Conservation (phyloP, 2,888 invertebrate species). For the Drosophila multiciliata region DNA sequence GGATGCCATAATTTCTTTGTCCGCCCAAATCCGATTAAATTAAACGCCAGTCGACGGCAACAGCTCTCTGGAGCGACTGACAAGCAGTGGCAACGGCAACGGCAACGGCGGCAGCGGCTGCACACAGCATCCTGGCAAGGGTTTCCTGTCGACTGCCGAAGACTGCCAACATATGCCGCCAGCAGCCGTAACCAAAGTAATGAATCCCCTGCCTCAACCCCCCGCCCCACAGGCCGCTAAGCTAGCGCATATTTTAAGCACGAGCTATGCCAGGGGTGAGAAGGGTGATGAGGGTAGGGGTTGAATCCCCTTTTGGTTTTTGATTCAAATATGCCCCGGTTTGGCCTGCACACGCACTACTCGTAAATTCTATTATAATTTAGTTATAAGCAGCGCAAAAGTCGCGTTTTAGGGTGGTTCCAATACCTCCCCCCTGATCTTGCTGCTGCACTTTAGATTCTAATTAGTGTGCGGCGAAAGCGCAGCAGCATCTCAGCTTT, state of each 20-base stretch:
- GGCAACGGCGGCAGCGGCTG: constrained; percentile 54
- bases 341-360: constrained; percentile 49
- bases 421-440: constrained; percentile 39
- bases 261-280: constrained; percentile 5
- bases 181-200: constrained; percentile 63
- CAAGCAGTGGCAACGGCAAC: constrained; percentile 5
- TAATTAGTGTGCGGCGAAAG: constrained; percentile 74
- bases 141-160: constrained; percentile 59
- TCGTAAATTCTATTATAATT: constrained; percentile 80
- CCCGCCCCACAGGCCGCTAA: constrained; percentile 10
- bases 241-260: constrained; percentile 50
- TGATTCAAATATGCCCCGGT: constrained; percentile 59
- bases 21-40: constrained; percentile 77
- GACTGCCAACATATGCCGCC: constrained; percentile 78
- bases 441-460: constrained; percentile 75
- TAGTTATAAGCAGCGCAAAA: constrained; percentile 69
- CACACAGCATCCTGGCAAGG: constrained; percentile 78
- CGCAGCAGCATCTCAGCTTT: constrained; percentile 53
- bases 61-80: constrained; percentile 19
- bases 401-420: constrained; percentile 38
- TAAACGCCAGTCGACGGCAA: constrained; percentile 64
- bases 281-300: constrained; percentile 41
- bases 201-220: constrained; percentile 41
- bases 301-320: constrained; percentile 47
- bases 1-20: constrained; percentile 69